These are phyloP conservation scores for Garra rufa DNA, from an alignment of 2,113 vertebrate genomes.

Conservation along the genomic window DNA sequence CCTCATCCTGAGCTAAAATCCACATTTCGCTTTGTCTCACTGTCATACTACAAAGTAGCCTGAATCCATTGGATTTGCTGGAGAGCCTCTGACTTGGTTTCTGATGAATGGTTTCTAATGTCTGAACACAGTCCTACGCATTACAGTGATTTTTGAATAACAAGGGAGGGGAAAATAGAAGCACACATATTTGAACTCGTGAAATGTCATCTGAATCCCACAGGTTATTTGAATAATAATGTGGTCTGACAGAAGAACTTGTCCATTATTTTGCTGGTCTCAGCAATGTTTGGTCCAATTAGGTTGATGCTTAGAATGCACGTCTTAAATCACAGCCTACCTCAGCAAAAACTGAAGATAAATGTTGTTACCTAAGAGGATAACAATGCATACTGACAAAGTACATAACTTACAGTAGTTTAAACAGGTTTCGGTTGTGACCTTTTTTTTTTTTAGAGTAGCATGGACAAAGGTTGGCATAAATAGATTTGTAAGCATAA, in stretches of 20 bases:
- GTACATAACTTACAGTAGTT: conserved; percentile 10
- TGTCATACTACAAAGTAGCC: background rate
- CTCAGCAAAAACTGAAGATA: conserved; percentile 4
- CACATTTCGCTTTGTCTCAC: conserved; percentile 16
- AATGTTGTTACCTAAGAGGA: background rate
- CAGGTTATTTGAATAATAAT: background rate
- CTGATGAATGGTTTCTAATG: background rate
- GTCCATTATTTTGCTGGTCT: conserved; percentile 5
- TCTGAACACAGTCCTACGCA: background rate
- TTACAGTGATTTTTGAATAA: background rate
- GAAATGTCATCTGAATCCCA: conserved; percentile 21
- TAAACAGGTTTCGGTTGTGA: background rate
- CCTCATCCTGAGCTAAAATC: background rate
- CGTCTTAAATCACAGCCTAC: background rate
- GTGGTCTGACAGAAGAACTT: background rate
- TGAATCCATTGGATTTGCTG: background rate
- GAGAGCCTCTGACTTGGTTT: background rate
- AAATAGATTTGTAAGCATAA: background rate
- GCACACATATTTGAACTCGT: background rate
- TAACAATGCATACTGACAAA: background rate
- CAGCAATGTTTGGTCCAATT: conserved; percentile 26
- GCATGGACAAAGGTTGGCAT: background rate
- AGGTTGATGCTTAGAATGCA: background rate
- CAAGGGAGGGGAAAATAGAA: background rate
- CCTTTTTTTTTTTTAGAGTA: background rate